Conservation (phyloP, 2,113 vertebrate genomes). For the Isichthys henryi region DNA sequence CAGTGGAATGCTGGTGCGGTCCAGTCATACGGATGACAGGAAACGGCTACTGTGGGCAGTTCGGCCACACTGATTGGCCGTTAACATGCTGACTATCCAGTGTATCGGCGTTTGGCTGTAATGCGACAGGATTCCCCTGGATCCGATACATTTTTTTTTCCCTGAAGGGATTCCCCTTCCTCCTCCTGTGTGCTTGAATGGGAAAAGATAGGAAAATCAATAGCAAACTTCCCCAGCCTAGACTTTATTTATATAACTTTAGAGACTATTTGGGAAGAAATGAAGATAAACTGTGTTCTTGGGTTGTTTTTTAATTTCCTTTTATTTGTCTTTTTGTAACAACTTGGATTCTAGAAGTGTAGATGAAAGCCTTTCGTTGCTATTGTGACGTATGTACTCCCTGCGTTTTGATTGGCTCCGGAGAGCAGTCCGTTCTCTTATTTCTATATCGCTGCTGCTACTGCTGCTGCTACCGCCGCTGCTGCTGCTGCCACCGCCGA, state of each 20-base stretch:
- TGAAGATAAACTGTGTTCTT: slow-evolving; percentile 15
- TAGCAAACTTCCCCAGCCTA: not conserved
- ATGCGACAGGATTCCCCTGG: not conserved
- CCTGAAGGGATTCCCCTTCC: not conserved
- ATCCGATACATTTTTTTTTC: not conserved
- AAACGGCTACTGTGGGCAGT: not conserved
- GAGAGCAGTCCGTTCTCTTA: slow-evolving; percentile 31
- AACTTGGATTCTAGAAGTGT: not conserved
- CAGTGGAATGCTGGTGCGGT: not conserved
- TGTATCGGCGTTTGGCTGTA: not conserved
- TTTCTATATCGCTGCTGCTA: slow-evolving; percentile 51
- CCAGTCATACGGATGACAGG: not conserved
- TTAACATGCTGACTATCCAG: not conserved
- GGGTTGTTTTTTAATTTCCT: not conserved
- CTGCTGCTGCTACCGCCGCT: slow-evolving; percentile 59
- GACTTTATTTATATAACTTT: slow-evolving; percentile 3
- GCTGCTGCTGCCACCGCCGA: slow-evolving; percentile 40
- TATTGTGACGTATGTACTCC: slow-evolving; percentile 3
- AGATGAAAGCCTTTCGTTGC: slow-evolving; percentile 20
- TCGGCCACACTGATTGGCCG: not conserved
- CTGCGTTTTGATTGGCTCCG: slow-evolving; percentile 24
- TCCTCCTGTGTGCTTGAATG: not conserved
- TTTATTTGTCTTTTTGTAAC: not conserved
- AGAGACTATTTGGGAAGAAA: slow-evolving; percentile 14
- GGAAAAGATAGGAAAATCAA: slow-evolving; percentile 8